These are phyloP conservation scores for Diadumene lineata DNA, from an alignment of 92 coral and sea anemone species.

Conservation along the genomic window DNA sequence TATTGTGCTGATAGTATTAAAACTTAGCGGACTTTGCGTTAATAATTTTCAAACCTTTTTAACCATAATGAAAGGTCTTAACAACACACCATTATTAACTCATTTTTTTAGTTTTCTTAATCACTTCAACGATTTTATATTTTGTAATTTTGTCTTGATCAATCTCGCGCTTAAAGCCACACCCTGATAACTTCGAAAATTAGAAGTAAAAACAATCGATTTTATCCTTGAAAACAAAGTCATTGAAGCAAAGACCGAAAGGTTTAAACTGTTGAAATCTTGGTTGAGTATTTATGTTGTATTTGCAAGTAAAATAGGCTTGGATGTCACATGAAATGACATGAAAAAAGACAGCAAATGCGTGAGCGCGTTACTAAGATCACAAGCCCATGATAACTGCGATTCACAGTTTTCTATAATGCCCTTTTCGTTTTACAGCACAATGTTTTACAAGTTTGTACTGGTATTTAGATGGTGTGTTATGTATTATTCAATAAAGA, in stretches of 20 bases:
- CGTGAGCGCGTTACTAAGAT: constrained; percentile 10
- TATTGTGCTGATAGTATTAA: constrained; percentile 6
- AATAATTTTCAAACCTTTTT: not conserved
- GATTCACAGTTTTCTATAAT: no score
- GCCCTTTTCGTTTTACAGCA: no score
- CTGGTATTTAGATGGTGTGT: not conserved
- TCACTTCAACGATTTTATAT: not conserved
- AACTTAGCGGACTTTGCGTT: constrained; percentile 3
- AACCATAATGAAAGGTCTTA: not conserved
- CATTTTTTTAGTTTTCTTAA: constrained; percentile 4
- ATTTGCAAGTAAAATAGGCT: constrained; percentile 46
- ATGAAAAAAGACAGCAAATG: constrained; percentile 22
- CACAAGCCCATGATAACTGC: not conserved
- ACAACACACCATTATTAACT: constrained; percentile 5
- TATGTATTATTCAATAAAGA: not conserved
- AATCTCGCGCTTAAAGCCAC: not conserved
- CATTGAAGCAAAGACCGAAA: not conserved
- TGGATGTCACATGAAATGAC: constrained; percentile 33
- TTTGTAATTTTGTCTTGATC: not conserved
- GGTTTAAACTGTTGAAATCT: not conserved
- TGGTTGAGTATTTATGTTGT: not conserved
- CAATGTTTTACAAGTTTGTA: no score
- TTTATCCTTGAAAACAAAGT: not conserved
- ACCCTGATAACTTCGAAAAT: constrained; percentile 8
- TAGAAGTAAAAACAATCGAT: not conserved